Evolutionary conservation across 2,888 invertebrate genomes (phyloP), one percentile per base, ranked within the genome.

Genomic region (Pantelozetes paolii): DNA sequence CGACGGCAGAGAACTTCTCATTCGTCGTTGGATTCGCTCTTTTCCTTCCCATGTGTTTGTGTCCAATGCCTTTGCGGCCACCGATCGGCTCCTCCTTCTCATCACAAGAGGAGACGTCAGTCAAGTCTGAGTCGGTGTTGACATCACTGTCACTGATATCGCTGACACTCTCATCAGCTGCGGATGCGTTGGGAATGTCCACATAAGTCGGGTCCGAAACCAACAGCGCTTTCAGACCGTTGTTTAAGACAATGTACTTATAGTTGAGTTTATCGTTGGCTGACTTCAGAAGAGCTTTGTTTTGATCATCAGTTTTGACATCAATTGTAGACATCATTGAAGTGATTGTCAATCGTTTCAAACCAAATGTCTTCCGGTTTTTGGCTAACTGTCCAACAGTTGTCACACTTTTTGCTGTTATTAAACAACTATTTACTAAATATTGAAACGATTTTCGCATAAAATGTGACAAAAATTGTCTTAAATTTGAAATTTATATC

Each of bases 241-340:
- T 76, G 8, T 20, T 23, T n/a, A 76, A 67, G 59, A 40, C 40
- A 6, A 76, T 20, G 18, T 69, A 40, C 48, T 70, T 74, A 73
- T 76, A 76, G 6, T 57, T 42, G 23, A 71, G 50, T 42, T 69
- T 62, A 45, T 76, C 74, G 67, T 59, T 76, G 28, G 72, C 11
- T 23, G 76, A 74, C 64, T 64, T 64, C 18, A 64, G 9, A 15
- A 64, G 30, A 20, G 36, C 6, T 36, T 32, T 11, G 20, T 6
- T 64, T 36, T 64, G 36, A 1, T 64, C 36, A 40, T 36, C 36
- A 2, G 8, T 26, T 64, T 64, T 11, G 2, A 26, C 59, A 59
- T 59, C 30, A 36, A 36, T 64, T n/a, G 64, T 2, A 9, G 64
- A 64, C 64, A 64, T 40, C 32, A 36, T 23, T 30, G 59, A 59